Conservation (phyloP, 1,140 invertebrate genomes). For the Dendroctonus valens region DNA sequence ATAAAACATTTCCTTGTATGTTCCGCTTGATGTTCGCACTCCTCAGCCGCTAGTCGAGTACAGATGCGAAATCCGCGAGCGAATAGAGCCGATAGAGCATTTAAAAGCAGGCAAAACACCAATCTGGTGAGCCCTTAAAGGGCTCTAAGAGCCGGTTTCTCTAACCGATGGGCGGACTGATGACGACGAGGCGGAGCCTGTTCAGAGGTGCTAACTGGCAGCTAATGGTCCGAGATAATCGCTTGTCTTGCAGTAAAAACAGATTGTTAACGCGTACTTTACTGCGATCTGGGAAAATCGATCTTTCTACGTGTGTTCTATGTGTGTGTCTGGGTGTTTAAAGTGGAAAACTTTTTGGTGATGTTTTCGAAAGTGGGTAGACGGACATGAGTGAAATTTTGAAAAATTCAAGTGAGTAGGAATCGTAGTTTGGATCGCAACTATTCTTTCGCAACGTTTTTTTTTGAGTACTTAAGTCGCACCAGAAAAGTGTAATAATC, state of each 20-base stretch:
- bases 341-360: no score
- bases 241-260: conserved; percentile 24
- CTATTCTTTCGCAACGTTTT: no score
- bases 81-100: conserved; percentile 28
- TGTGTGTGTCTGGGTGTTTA: neutral
- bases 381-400: no score
- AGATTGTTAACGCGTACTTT: conserved; percentile 15
- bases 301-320: no score
- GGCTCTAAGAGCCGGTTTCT: conserved; percentile 12
- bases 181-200: conserved; percentile 35
- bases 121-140: conserved; percentile 44
- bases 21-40: no score
- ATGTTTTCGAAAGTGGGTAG: no score
- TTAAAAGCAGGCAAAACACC: conserved; percentile 48
- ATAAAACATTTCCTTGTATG: no score
- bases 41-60: no score
- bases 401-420: no score
- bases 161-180: conserved; percentile 20
- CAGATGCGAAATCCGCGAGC: neutral
- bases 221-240: conserved; percentile 30
- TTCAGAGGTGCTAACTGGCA: conserved; percentile 30
- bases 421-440: no score
- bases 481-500: no score
- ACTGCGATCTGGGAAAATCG: neutral
- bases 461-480: no score